phyloP scores from a whole-genome alignment of 2,797 vertebrate species.

The Oreochromis mossambicus region DNA sequence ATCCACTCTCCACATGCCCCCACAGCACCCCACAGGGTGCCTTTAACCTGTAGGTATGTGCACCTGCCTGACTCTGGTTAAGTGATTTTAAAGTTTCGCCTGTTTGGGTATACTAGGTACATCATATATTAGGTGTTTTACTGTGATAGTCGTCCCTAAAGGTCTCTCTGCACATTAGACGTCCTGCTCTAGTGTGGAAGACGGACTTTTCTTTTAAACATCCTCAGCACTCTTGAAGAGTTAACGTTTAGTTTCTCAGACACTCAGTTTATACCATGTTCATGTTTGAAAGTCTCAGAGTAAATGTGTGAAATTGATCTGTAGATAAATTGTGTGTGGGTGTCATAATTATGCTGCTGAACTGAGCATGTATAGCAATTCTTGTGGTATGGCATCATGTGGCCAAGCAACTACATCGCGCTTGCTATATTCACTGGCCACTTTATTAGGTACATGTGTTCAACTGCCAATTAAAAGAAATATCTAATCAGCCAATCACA shows the following conservation, averaged over 20 bases:
- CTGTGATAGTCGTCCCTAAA: background rate
- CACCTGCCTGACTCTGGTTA: constrained; percentile 25
- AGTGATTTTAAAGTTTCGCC: background rate
- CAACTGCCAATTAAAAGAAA: background rate
- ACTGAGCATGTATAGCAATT: background rate
- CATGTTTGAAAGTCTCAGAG: background rate
- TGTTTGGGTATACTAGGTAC: background rate
- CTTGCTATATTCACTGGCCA: background rate
- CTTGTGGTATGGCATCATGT: background rate
- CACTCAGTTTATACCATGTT: background rate
- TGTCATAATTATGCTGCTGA: background rate
- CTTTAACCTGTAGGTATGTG: background rate
- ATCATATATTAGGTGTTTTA: background rate
- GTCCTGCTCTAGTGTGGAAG: background rate
- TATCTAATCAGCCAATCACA: background rate
- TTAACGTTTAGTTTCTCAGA: background rate
- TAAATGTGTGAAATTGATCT: background rate
- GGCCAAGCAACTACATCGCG: background rate
- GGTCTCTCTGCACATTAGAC: background rate
- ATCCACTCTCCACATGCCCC: background rate
- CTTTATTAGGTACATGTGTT: background rate
- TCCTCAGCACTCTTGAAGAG: background rate
- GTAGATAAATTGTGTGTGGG: background rate
- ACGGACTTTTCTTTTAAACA: background rate
- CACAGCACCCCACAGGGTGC: background rate